Percentiles rank a stretch among this genome's conserved stretches.
phyloP scores from a whole-genome alignment of 2,888 invertebrate genomes.

The Apoderus coryli region DNA sequence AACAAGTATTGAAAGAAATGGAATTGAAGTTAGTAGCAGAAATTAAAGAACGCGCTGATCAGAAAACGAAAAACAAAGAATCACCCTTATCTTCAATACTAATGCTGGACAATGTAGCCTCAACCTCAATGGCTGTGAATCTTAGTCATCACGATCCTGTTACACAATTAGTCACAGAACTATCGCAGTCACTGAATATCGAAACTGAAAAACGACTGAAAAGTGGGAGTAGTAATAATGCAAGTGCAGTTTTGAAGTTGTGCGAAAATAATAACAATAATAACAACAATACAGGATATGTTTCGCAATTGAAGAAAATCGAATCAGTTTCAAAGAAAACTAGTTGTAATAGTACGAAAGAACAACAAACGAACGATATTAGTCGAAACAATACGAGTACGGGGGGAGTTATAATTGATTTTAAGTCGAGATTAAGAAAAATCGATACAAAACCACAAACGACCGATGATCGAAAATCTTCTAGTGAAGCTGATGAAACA shows the following conservation, averaged over 20 bases:
- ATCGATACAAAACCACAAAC: constrained; percentile 31
- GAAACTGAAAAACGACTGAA: constrained; percentile 21
- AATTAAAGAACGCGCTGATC: constrained; percentile 64
- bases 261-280: too few relatives aligned
- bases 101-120: too few relatives aligned
- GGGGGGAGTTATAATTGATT: constrained; percentile 52
- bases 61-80: constrained; percentile 44
- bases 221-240: constrained; percentile 20
- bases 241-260: constrained; percentile 14
- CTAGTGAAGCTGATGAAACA: too few relatives aligned
- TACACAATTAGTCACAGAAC: constrained; percentile 65
- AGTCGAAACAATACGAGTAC: constrained; percentile 6
- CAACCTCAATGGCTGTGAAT: too few relatives aligned
- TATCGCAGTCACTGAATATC: constrained; percentile 64
- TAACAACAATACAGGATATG: constrained; percentile 36
- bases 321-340: constrained; percentile 46
- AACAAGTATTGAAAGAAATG: constrained; percentile 64
- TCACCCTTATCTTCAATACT: constrained; percentile 33
- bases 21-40: constrained; percentile 70
- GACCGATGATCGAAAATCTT: too few relatives aligned
- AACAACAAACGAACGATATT: constrained; percentile 17
- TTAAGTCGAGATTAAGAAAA: constrained; percentile 70
- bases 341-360: too few relatives aligned
- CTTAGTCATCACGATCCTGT: constrained; percentile 55
- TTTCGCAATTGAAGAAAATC: constrained; percentile 59